These are phyloP conservation scores for Ibidorhyncha struthersii DNA, from an alignment of 2,113 vertebrate genomes.

Conservation along the genomic window DNA sequence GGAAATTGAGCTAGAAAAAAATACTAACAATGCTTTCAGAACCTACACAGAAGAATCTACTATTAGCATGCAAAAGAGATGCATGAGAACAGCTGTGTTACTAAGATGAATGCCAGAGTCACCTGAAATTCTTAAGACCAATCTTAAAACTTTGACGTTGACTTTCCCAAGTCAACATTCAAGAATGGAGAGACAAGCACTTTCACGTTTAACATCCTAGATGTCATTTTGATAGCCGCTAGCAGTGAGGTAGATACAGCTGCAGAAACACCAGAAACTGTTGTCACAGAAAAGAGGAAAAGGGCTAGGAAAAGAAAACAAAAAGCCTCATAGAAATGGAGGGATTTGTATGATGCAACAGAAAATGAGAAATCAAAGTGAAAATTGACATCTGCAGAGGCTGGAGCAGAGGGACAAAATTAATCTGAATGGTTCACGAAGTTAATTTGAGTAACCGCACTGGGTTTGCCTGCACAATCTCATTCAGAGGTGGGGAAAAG, in stretches of 20 bases:
- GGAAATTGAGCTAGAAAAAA: neutral
- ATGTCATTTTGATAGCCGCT: neutral
- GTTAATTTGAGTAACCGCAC: neutral
- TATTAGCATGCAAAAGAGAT: neutral
- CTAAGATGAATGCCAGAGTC: neutral
- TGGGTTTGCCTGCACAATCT: neutral
- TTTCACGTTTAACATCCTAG: neutral
- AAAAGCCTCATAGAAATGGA: neutral
- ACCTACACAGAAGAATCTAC: neutral
- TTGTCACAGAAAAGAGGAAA: neutral
- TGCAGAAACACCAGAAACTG: neutral
- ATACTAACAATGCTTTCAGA: neutral
- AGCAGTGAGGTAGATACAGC: neutral
- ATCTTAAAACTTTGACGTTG: neutral
- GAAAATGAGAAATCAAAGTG: neutral
- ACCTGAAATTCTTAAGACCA: neutral
- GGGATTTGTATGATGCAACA: neutral
- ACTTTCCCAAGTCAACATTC: neutral
- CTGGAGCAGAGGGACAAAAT: neutral
- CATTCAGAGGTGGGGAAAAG: neutral
- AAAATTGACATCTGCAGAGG: neutral
- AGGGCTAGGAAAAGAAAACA: neutral
- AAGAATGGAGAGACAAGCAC: neutral
- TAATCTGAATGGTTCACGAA: neutral
- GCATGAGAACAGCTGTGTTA: neutral